These are phyloP conservation scores for Bursaphelenchus mucronatus DNA, from an alignment of 1,140 invertebrate genomes.

Conservation along the genomic window DNA sequence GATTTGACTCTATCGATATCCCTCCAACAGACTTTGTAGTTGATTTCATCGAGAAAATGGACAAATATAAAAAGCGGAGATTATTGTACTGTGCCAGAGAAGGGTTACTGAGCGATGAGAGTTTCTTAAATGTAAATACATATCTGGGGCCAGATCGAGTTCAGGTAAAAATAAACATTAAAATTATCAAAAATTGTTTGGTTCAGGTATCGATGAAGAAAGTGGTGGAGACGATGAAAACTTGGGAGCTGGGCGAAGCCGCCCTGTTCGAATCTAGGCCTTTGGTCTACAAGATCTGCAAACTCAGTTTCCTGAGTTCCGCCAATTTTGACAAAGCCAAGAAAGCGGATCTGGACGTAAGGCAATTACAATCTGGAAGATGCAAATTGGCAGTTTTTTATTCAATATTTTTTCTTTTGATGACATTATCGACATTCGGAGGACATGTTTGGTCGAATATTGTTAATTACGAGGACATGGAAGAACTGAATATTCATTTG, in stretches of 20 bases:
- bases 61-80: slow-evolving; percentile 42
- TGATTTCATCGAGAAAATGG: slow-evolving; percentile 42
- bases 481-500: slow-evolving; percentile 22
- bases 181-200: slow-evolving; percentile 4
- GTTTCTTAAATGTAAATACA: slow-evolving; percentile 42
- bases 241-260: slow-evolving; percentile 21
- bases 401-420: slow-evolving; percentile 42
- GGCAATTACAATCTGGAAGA: slow-evolving; percentile 31
- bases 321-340: slow-evolving; percentile 40
- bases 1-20: slow-evolving; percentile 36
- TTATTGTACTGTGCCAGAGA: slow-evolving; percentile 38
- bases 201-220: slow-evolving; percentile 50
- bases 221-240: slow-evolving; percentile 42
- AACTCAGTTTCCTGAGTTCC: slow-evolving; percentile 43
- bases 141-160: slow-evolving; percentile 46
- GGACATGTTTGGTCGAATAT: slow-evolving; percentile 52
- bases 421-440: slow-evolving; percentile 46
- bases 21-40: slow-evolving; percentile 39
- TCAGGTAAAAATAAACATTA: slow-evolving; percentile 34
- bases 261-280: slow-evolving; percentile 9
- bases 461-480: slow-evolving; percentile 40
- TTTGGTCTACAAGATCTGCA: slow-evolving; percentile 28
- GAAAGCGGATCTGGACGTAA: slow-evolving; percentile 48
- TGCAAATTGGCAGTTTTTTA: slow-evolving; percentile 49
- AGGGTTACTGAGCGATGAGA: slow-evolving; percentile 47